A percentile compares a stretch with the other conserved stretches of the same genome.
phyloP scores from a whole-genome alignment of 2,888 invertebrate species.

The Amaurobius ferox region DNA sequence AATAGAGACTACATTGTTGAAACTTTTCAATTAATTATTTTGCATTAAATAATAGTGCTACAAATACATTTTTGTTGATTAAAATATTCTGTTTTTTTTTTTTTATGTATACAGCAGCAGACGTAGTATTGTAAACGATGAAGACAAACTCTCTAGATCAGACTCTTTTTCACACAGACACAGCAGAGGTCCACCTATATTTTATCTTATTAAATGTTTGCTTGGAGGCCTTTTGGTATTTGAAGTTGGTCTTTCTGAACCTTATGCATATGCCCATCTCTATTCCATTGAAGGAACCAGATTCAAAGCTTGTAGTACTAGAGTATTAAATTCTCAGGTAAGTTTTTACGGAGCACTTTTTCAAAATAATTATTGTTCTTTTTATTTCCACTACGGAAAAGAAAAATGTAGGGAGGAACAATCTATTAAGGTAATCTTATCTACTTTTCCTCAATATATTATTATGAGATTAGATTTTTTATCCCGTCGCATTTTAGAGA shows the following conservation, averaged over 20 bases:
- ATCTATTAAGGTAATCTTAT: no score
- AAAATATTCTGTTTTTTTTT: conserved; percentile 5
- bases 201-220: conserved; percentile 80
- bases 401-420: no score
- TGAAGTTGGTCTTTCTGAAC: conserved; percentile 83
- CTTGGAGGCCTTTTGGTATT: conserved; percentile 84
- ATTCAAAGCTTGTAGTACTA: conserved; percentile 79
- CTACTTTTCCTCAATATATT: no score
- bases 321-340: conserved; percentile 81
- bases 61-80: no score
- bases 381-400: no score
- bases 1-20: no score
- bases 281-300: conserved; percentile 83
- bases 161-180: conserved; percentile 56
- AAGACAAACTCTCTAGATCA: conserved; percentile 35
- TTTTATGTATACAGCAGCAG: not conserved
- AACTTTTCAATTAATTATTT: no score
- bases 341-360: no score
- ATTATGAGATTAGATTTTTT: no score
- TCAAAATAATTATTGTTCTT: no score
- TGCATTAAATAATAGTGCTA: no score
- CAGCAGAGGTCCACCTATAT: conserved; percentile 45
- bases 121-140: conserved; percentile 38
- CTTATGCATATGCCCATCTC: conserved; percentile 84
- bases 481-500: no score